Conservation (phyloP, 2,888 invertebrate species). For the Carcina quercana region DNA sequence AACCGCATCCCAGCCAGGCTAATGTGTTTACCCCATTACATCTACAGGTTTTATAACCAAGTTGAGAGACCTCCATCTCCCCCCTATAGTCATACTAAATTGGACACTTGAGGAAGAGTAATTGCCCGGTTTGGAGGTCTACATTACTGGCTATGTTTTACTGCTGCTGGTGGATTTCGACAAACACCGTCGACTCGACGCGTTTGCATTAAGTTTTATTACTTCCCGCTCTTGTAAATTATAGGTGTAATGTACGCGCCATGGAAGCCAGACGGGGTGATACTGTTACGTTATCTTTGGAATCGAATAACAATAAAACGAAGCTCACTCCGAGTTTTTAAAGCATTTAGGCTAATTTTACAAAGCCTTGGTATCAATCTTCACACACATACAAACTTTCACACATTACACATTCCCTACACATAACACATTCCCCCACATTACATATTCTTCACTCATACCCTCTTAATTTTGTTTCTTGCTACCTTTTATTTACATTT, state of each 20-base stretch:
- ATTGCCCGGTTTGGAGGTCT: conserved; percentile 26
- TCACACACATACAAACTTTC: background rate
- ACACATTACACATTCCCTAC: background rate
- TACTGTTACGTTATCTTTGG: conserved; percentile 41
- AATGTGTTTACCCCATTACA: conserved; percentile 66
- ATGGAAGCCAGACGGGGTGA: conserved; percentile 21
- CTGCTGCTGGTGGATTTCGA: conserved; percentile 47
- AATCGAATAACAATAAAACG: conserved; percentile 47
- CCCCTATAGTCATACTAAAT: conserved; percentile 19
- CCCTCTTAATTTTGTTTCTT: no score
- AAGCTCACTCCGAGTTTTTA: conserved; percentile 10
- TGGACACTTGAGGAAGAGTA: conserved; percentile 20
- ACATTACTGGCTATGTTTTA: conserved; percentile 36
- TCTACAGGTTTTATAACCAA: conserved; percentile 40
- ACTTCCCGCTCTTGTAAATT: conserved; percentile 62
- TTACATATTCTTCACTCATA: no score
- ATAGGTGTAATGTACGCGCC: conserved; percentile 49
- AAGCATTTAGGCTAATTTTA: background rate
- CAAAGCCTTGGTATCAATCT: background rate
- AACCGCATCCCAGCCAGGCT: conserved; percentile 43
- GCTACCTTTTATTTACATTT: no score
- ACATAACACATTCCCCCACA: no score
- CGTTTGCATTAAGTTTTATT: conserved; percentile 68
- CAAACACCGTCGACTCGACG: conserved; percentile 54
- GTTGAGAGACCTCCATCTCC: conserved; percentile 25